Evolutionary conservation across 2,797 vertebrate species (phyloP), one percentile per base, ranked within the genome.

Genomic region (Bovichtus variegatus): DNA sequence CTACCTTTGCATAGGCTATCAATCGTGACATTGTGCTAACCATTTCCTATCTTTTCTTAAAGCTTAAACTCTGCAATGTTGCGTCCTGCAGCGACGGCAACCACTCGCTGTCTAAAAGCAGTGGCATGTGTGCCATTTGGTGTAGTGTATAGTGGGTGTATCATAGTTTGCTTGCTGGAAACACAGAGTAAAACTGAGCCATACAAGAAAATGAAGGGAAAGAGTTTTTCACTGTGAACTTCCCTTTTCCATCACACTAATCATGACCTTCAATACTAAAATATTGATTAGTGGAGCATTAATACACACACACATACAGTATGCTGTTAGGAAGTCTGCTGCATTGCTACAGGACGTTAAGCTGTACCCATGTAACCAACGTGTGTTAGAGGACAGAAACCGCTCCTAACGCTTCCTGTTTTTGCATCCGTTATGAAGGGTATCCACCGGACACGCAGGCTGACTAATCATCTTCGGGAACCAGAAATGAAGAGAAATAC

Each of bases 391-490:
- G 47, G 61, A 78, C 54, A 73, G 55, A 43, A 74, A 69, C 18
- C 38, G 57, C 63, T 69, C n/a, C 23, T 13, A 71, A 59, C 3
- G 6, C 21, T 68, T 79, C 57, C 66, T 70, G 61, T 31, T 43
- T 63, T 21, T 31, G 49, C 38, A 44, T 75, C 69, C 8, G 25
- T 57, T 27, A 8, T 70, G 43, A 66, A 38, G 23, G 21, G 36
- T 9, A 53, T 40, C 47, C 46, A 50, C 18, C 18, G 21, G 40
- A 38, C 68, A 58, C 40, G 51, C 27, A 67, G 65, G 57, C 8
- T 19, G 50, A 29, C 58, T 74, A 76, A 75, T 82, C 74, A 74
- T 78, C 69, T 43, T 19, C 31, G 36, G 29, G 25, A 44, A 2
- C 4, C 73, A 66, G 38, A 67, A 60, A 53, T 1, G 1, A 16